A percentile compares a stretch with the other conserved stretches of the same genome.
phyloP scores from a whole-genome alignment of 2,797 vertebrate genomes.

The Enteromius thamalakanensis region DNA sequence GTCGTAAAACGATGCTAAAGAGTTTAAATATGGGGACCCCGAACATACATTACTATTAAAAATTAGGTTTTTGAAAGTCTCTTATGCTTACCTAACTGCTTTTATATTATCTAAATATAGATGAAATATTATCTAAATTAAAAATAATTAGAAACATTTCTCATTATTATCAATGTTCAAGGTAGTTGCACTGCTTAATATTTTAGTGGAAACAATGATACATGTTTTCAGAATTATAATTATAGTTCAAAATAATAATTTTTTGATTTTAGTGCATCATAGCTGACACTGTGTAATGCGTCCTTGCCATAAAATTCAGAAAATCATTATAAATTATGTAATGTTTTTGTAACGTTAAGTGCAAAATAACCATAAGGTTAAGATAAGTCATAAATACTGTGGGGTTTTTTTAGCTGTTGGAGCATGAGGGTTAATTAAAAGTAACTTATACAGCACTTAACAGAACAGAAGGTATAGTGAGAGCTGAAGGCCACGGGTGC shows the following conservation, averaged over 20 bases:
- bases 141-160: not conserved
- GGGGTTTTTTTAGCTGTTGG: not conserved
- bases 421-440: not conserved
- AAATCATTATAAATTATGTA: not conserved
- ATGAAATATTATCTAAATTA: too few species aligned
- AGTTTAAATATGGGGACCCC: too few species aligned
- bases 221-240: not conserved
- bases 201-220: not conserved
- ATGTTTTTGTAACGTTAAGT: not conserved
- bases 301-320: not conserved
- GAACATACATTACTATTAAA: not conserved
- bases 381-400: not conserved
- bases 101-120: not conserved
- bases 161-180: not conserved
- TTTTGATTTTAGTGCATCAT: not conserved
- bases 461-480: not conserved
- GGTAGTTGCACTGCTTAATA: not conserved
- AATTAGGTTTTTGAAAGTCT: not conserved
- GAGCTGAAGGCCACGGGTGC: conserved; percentile 2
- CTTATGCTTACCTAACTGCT: not conserved
- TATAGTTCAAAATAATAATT: not conserved
- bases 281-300: not conserved
- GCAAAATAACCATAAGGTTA: not conserved
- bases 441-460: not conserved
- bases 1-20: too few species aligned